Evolutionary conservation across 2,113 vertebrate genomes (phyloP).

Genomic region (Sinosuthora webbiana): DNA sequence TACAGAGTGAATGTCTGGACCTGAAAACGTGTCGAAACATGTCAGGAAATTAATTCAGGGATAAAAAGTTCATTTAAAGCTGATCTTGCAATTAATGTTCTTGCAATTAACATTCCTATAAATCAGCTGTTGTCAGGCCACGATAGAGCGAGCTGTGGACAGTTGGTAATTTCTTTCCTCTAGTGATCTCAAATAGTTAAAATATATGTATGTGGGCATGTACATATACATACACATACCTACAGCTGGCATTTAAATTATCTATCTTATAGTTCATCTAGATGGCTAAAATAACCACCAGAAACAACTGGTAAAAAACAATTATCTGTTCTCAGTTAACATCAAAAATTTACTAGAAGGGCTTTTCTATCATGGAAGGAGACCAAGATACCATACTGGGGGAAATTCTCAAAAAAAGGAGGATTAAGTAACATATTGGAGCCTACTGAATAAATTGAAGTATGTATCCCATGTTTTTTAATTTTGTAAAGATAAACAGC

Average conservation of each 20-base stretch:
- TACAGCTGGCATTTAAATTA: neutral
- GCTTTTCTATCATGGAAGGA: neutral
- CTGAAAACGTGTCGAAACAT: conserved; percentile 46
- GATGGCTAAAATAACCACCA: neutral
- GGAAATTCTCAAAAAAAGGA: neutral
- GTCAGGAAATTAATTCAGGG: conserved; percentile 60
- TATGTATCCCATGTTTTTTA: neutral
- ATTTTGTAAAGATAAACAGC: neutral
- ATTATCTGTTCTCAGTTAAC: neutral
- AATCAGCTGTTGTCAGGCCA: conserved; percentile 48
- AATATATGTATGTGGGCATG: neutral
- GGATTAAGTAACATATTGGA: neutral
- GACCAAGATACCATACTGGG: neutral
- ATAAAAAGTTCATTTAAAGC: conserved; percentile 65
- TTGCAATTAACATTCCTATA: conserved; percentile 61
- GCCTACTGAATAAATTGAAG: neutral
- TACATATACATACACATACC: neutral
- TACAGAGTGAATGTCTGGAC: conserved; percentile 40
- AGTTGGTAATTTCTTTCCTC: conserved; percentile 11
- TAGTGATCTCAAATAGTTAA: neutral
- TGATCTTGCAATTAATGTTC: conserved; percentile 62
- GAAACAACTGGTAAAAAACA: neutral
- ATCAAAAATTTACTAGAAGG: neutral
- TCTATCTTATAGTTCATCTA: neutral
- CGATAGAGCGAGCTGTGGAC: neutral